Base-by-base conservation (phyloP, 2,113 vertebrate species). In the Craseonycteris thonglongyai region DNA sequence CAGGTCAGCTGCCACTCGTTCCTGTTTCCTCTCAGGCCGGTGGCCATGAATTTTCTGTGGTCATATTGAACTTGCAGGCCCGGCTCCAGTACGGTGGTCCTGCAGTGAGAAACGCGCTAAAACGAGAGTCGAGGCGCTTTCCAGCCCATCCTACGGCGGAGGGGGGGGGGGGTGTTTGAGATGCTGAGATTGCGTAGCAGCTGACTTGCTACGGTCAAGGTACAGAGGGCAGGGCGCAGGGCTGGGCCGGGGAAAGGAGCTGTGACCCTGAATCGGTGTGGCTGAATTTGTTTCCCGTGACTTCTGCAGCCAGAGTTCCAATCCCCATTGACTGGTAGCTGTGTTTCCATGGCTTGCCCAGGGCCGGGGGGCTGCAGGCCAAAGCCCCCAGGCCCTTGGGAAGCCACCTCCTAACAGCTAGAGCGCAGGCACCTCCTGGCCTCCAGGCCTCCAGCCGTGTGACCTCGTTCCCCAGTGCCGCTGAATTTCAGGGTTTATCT, bases 31-130 rank as follows among this genome's bases (percentile, higher is more conserved):
- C 83, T 54, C 26, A 8, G 45, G 30, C 18, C 69, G n/a, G n/a
- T n/a, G n/a, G n/a, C n/a, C n/a, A n/a, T n/a, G n/a, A n/a, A n/a
- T n/a, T n/a, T n/a, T n/a, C n/a, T n/a, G n/a, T n/a, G n/a, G n/a
- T n/a, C n/a, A n/a, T n/a, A n/a, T n/a, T n/a, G n/a, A n/a, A 0
- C 0, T 7, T 19, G 38, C 24, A 1, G 33, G 26, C 56, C 42
- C 21, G 12, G 11, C 19, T 56, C 15, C 1, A 7, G 22, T 16
- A 28, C 3, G n/a, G 33, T 13, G 54, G 49, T 47, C 9, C 35
- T 40, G 42, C 22, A 56, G 24, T 26, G 66, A 40, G 47, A 21
- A 78, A 66, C 14, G 1, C 40, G 42, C 35, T 3, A 7, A 0
- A 6, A 22, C 16, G 11, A n/a, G n/a, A 45, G 16, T 10, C 0